phyloP scores from a whole-genome alignment of 2,113 vertebrate species.

The Silurus asotus region DNA sequence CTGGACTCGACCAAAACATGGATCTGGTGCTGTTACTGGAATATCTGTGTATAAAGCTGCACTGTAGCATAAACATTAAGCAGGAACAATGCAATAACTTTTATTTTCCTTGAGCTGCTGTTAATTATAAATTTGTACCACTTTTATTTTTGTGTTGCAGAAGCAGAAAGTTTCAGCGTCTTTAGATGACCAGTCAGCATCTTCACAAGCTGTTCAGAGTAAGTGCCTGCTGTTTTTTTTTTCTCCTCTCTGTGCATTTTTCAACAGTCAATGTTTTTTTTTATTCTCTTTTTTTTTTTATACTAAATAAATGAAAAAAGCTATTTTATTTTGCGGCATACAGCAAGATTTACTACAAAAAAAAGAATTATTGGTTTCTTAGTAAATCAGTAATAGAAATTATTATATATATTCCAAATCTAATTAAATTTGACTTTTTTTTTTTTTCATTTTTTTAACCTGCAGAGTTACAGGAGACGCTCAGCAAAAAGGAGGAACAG shows the following conservation, averaged over 20 bases:
- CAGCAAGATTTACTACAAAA: neutral
- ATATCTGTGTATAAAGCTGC: neutral
- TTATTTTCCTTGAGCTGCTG: neutral
- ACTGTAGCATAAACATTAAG: neutral
- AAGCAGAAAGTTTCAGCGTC: slow-evolving; percentile 78
- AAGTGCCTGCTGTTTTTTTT: slow-evolving; percentile 29
- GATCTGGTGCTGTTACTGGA: neutral
- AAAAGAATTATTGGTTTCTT: too few relatives aligned
- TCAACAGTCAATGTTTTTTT: neutral
- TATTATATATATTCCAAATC: neutral
- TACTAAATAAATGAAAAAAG: neutral
- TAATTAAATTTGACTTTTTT: neutral
- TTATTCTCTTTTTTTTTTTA: neutral
- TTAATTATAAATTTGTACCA: neutral
- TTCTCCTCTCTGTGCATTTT: neutral
- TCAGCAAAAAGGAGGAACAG: slow-evolving; percentile 83
- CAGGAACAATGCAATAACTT: neutral
- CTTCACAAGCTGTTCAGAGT: slow-evolving; percentile 88
- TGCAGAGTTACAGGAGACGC: slow-evolving; percentile 82
- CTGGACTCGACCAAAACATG: neutral
- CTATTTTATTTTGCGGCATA: neutral
- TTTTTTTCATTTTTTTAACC: slow-evolving; percentile 42
- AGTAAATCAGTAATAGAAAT: too few relatives aligned
- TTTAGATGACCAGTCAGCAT: slow-evolving; percentile 76
- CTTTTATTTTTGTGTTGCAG: slow-evolving; percentile 68